Base-by-base conservation (phyloP, 2,888 invertebrate species). In the Hylaea fasciaria region DNA sequence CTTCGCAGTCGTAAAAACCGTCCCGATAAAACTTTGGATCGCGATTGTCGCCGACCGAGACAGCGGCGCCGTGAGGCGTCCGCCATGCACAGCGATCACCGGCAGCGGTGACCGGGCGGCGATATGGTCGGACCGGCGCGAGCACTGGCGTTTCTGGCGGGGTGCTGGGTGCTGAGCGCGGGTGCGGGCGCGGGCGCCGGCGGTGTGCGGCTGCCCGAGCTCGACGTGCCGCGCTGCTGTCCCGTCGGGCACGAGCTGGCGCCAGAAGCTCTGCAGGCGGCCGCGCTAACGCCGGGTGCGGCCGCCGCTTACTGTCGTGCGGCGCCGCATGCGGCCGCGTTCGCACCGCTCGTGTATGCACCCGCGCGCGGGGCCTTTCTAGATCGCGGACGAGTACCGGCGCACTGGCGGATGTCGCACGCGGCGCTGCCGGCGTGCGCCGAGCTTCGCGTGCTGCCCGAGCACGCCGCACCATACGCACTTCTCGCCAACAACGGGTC, bases 401-500 rank as follows among this genome's bases (percentile, higher is more conserved):
- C 76, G 37, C 87, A 92, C 68, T 94, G 94, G 94, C 79, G 77
- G 39, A 71, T 91, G 46, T 72, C 79, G 17, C 82, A 82, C 46
- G 82, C 56, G 82, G 93, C 65, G 66, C 75, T 70, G 87, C 94
- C 86, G 52, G 70, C 66, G n/a, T 80, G 83, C 71, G 78, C 50
- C 40, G 72, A 72, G 57, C 73, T 87, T 72, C 86, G 85, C 60
- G 84, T 82, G 65, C 74, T 86, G 66, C 89, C 76, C 32, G 89
- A 86, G 66, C 86, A 86, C 66, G 82, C 87, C 44, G 90, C 86
- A 47, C 78, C 85, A 45, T 91, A 86, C 77, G 94, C 93, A 72
- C 78, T 95, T 43, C 83, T 95, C n/a, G 93, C 95, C 62, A 94
- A 94, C 68, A 95, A 94, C 80, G 97, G 95, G 0, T 94, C 94